phyloP scores from a whole-genome alignment of 2,888 invertebrate species.

The Ennomos erosarius region DNA sequence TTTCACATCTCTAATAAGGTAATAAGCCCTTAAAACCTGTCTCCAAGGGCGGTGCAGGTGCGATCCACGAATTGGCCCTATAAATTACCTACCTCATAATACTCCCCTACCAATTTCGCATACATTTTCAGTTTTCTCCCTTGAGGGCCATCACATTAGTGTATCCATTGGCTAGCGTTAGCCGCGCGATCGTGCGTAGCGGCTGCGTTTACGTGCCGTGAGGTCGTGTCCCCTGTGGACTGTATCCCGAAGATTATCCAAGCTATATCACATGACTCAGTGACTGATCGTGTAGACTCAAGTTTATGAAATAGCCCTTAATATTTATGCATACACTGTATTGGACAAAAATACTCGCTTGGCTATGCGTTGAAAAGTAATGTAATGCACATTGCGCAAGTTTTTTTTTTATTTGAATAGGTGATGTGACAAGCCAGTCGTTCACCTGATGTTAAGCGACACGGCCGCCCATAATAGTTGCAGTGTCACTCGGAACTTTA shows the following conservation, averaged over 20 bases:
- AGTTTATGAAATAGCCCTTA: no score
- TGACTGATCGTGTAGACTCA: no score
- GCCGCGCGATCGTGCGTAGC: not conserved
- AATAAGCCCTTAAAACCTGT: conserved; percentile 47
- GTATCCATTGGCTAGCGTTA: conserved; percentile 3
- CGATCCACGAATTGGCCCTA: conserved; percentile 59
- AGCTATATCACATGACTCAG: no score
- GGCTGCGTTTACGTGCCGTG: conserved; percentile 1
- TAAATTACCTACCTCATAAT: conserved; percentile 70
- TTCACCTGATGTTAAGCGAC: no score
- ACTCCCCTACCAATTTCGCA: conserved; percentile 65
- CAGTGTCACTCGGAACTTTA: no score
- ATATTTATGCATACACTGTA: no score
- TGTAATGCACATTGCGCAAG: no score
- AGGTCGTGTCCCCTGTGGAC: not conserved
- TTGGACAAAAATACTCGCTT: no score
- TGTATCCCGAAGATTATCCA: not conserved
- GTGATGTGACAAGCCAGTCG: no score
- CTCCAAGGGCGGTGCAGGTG: conserved; percentile 60
- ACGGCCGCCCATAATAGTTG: no score
- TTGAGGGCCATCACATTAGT: conserved; percentile 19
- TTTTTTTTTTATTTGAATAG: no score
- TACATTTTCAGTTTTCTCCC: conserved; percentile 49
- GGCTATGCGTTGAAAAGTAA: no score
- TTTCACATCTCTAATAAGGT: conserved; percentile 12